Base-by-base conservation (phyloP, 2,797 vertebrate species). In the Falco columbarius region DNA sequence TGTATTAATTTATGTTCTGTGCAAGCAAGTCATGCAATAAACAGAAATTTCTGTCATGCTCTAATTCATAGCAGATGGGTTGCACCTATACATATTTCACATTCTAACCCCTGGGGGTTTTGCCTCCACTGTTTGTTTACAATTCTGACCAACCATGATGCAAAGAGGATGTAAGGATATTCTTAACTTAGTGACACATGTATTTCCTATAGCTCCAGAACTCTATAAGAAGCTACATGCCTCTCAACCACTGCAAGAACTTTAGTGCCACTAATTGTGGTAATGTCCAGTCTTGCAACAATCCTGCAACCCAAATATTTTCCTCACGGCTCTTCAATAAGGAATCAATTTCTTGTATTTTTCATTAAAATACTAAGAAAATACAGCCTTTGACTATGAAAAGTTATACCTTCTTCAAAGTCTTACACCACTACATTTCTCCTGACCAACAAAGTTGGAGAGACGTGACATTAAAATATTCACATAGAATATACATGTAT, bases 1-100 rank as follows among this genome's bases (percentile, higher is more conserved):
- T 77, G 30, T 83, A 79, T 86, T 72, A 81, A 80, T 94, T 90
- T 94, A 80, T 40, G 46, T 93, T 93, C 77, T 90, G 34, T 87
- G 65, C 22, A 84, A 92, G 58, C 30, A 77, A 94, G 30, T 71
- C 32, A 47, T 20, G 55, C 54, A 94, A 68, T 67, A 83, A 96
- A 90, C 62, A 58, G 30, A 70, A 63, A 91, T 86, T 97, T 95
- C 63, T 93, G 34, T 79, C 65, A 67, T 80, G 75, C 68, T 89
- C 27, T 81, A 86, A 89, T 89, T 72, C 91, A 90, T 16, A 63
- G 73, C 73, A 93, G 95, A 67, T 54, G 36, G 81, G 44, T 72
- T 40, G 38, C 61, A 56, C 47, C 42, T 56, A 85, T 71, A 90
- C 87, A 89, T 93, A 95, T 66, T 89, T 61, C 55, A 92, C 38